Evolutionary conservation across 2,888 invertebrate species (phyloP).

Genomic region (Philhelius pedissequus): DNA sequence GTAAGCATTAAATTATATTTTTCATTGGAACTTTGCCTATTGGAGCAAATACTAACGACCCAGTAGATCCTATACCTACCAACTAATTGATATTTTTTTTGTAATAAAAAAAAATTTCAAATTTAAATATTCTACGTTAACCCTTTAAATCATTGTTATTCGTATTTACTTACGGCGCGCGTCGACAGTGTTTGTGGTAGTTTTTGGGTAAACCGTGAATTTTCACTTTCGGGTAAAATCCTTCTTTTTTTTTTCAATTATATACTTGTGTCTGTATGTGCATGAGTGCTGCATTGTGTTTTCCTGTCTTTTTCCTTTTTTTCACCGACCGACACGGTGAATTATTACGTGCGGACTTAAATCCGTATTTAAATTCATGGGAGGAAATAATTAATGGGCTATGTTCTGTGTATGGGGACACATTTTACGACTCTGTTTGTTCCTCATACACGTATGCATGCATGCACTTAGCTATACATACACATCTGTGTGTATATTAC

Average conservation of each 20-base stretch:
- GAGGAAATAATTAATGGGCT: constrained; percentile 67
- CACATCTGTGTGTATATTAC: too few relatives aligned
- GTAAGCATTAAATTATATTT: too few relatives aligned
- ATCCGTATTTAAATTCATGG: constrained; percentile 68
- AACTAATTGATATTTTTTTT: background rate
- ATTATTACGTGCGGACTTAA: constrained; percentile 68
- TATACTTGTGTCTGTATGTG: constrained; percentile 13
- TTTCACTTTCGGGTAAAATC: constrained; percentile 33
- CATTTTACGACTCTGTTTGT: constrained; percentile 50
- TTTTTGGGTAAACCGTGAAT: constrained; percentile 32
- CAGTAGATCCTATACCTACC: background rate
- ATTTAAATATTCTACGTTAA: constrained; percentile 19
- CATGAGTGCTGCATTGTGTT: constrained; percentile 44
- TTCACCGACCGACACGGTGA: constrained; percentile 59
- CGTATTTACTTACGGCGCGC: constrained; percentile 1
- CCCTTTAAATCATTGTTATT: constrained; percentile 42
- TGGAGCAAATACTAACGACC: too few relatives aligned
- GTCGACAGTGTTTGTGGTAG: constrained; percentile 18
- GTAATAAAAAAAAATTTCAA: background rate
- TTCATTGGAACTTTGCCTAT: too few relatives aligned
- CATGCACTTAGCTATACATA: too few relatives aligned
- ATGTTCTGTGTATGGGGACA: constrained; percentile 31
- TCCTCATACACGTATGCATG: background rate
- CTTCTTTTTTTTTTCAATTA: constrained; percentile 26
- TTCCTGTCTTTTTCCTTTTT: constrained; percentile 22